Percentiles rank a stretch among this genome's conserved stretches.
Conservation (phyloP, 2,888 invertebrate species). For the Meganola albula region DNA sequence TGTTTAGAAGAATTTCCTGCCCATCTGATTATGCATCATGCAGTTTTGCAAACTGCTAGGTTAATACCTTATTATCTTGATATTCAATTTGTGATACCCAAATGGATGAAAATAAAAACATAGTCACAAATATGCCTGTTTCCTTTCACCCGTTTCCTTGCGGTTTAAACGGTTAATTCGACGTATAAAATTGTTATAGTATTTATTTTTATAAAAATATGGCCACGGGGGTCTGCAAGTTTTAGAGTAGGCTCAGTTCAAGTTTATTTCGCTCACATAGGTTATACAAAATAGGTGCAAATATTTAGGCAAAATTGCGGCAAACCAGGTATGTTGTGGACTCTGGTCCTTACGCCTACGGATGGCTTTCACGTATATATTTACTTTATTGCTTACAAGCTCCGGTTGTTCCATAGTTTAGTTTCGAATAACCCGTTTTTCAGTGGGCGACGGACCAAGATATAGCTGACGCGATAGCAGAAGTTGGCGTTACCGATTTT, state of each 20-base stretch:
- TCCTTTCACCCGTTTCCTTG: conserved; percentile 68
- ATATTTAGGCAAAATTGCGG: too few relatives aligned
- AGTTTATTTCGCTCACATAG: too few relatives aligned
- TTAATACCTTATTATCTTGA: conserved; percentile 34
- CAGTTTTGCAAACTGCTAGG: conserved; percentile 51
- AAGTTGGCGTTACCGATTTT: conserved; percentile 94
- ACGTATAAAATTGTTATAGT: conserved; percentile 6
- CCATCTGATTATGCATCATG: conserved; percentile 36
- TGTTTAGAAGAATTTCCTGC: conserved; percentile 39
- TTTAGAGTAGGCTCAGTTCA: too few relatives aligned
- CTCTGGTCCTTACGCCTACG: conserved; percentile 20
- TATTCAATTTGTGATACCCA: conserved; percentile 55
- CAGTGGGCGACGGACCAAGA: conserved; percentile 99
- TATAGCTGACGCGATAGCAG: conserved; percentile 91
- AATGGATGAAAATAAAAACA: conserved; percentile 57
- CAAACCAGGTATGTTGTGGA: conserved; percentile 34
- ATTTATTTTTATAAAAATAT: too few relatives aligned
- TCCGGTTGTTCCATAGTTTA: conserved; percentile 43
- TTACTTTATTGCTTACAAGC: conserved; percentile 17
- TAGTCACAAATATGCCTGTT: conserved; percentile 66
- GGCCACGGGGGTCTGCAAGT: too few relatives aligned
- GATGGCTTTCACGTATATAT: conserved; percentile 31
- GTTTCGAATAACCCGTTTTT: conserved; percentile 63
- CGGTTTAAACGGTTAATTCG: conserved; percentile 3
- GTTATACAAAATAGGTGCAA: too few relatives aligned